Percentiles rank a stretch among this genome's conserved stretches.
Conservation (phyloP, 2,888 invertebrate species). For the Callosobruchus maculatus region DNA sequence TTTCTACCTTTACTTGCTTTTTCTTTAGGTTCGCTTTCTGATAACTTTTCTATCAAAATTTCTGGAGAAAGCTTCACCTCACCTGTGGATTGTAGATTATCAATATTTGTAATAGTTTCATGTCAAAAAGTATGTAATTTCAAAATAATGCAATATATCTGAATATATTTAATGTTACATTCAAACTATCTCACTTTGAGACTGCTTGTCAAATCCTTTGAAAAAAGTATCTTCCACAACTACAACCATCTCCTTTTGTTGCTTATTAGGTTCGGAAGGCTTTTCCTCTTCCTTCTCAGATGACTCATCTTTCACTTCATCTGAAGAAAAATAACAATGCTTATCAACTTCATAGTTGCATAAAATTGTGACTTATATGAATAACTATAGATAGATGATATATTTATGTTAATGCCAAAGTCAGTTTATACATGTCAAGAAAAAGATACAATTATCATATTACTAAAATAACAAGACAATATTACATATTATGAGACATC, state of each 20-base stretch:
- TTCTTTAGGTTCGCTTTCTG: not conserved
- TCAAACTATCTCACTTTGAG: not conserved
- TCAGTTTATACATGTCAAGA: too few species aligned
- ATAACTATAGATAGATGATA: too few species aligned
- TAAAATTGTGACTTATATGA: too few species aligned
- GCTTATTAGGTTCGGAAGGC: not conserved
- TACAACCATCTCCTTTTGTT: not conserved
- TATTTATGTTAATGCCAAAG: too few species aligned
- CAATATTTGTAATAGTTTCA: not conserved
- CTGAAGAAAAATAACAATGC: not conserved
- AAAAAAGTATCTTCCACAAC: not conserved
- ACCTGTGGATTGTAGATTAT: not conserved
- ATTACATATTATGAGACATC: too few species aligned
- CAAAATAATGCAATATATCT: too few species aligned
- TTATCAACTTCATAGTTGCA: too few species aligned
- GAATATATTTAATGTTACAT: too few species aligned
- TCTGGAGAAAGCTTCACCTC: not conserved
- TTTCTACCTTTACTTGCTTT: conserved; percentile 10
- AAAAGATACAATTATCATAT: too few species aligned
- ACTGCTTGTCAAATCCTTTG: not conserved
- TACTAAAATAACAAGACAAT: too few species aligned
- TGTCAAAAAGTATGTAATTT: too few species aligned
- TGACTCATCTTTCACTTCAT: not conserved
- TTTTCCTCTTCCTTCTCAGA: not conserved
- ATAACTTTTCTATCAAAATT: not conserved